These are phyloP conservation scores for Alloplasta piceator DNA, from an alignment of 2,888 invertebrate genomes.

Conservation along the genomic window DNA sequence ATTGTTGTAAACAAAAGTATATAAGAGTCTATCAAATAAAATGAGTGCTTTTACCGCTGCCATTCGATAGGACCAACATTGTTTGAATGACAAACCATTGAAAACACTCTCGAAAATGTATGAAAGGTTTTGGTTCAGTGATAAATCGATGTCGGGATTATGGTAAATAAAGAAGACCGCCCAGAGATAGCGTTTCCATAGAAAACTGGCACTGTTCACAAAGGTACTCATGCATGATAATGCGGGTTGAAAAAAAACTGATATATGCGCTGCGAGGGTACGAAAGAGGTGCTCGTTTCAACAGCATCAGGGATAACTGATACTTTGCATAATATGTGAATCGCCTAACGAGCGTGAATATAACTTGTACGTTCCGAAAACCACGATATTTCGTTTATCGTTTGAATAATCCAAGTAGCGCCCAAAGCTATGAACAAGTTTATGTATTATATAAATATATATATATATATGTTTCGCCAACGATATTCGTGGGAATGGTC, in stretches of 20 bases:
- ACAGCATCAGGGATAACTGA: conserved; percentile 70
- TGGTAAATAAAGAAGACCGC: too few species aligned
- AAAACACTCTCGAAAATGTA: too few species aligned
- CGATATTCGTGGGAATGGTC: neutral
- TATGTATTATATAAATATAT: neutral
- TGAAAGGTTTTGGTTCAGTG: too few species aligned
- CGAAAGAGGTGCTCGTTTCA: neutral
- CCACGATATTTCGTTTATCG: conserved; percentile 68
- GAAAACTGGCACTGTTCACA: too few species aligned
- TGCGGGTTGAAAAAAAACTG: conserved; percentile 63
- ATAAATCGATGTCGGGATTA: too few species aligned
- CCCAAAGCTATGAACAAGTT: neutral
- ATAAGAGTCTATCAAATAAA: too few species aligned
- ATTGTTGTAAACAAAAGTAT: too few species aligned
- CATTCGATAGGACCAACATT: too few species aligned
- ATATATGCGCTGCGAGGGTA: conserved; percentile 64
- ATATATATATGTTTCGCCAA: neutral
- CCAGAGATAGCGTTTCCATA: too few species aligned
- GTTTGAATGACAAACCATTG: too few species aligned
- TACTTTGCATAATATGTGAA: conserved; percentile 77
- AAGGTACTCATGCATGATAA: too few species aligned
- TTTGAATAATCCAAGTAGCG: conserved; percentile 53
- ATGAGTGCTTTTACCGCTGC: too few species aligned
- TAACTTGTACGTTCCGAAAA: conserved; percentile 67
- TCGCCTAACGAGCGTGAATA: conserved; percentile 73